Base-by-base conservation (phyloP, 2,797 vertebrate genomes). In the Sciaenops ocellatus region DNA sequence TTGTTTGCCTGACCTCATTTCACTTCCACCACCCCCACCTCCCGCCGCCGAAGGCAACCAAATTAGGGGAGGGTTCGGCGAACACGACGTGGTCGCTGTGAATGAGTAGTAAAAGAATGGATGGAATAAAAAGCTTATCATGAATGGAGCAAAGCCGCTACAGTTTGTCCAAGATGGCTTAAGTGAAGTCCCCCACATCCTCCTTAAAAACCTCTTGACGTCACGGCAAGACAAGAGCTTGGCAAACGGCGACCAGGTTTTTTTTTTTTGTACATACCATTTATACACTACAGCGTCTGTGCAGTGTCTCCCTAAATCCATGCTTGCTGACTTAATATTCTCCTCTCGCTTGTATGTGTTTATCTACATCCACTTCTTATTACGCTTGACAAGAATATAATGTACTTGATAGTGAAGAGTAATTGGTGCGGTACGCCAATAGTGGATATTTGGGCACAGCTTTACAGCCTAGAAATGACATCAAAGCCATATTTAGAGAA, bases 1-100 rank as follows among this genome's bases (percentile, higher is more conserved):
- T 93, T 92, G 90, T 91, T 86, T 64, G 72, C 85, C 83, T 93
- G 94, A 93, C 94, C 94, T 93, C 85, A 52, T 93, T 95, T 85
- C 68, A 50, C 76, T 78, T 59, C 10, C 34, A 38, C 34, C 8
- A 38, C 34, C 34, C 34, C 34, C 34, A 34, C 34, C 34, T 38
- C 59, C 79, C 76, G 73, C 87, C 87, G 73, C 78, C 8, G n/a
- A 85, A 91, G 94, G 90, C 90, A 87, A 83, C 68, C 79, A 18
- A 87, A 90, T 56, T 72, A 71, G 81, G 34, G 34, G 2, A 8
- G 79, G 80, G 66, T 80, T 78, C 60, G 71, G 72, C 72, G 75
- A 87, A 64, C 82, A 61, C 86, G 73, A 82, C 79, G 73, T 78
- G 87, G 77, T 70, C 30, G 12, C 79, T 59, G 51, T 80, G 81